phyloP scores from a whole-genome alignment of 1,140 invertebrate genomes.

The Diabrotica virgifera region DNA sequence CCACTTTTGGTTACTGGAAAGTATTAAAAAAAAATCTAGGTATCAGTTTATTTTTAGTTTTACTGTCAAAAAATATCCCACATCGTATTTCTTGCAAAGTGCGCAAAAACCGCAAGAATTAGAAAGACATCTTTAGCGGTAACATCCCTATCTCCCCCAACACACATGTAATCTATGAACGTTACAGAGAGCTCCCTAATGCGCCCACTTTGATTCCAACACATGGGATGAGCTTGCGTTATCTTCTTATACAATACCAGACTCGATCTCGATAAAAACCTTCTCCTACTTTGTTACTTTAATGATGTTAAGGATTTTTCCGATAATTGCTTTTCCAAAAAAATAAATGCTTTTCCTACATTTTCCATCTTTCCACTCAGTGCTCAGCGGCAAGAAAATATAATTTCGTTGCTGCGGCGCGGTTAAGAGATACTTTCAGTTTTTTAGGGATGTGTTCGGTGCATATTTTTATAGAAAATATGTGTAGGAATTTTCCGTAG shows the following conservation, averaged over 20 bases:
- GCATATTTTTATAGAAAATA: too few relatives aligned
- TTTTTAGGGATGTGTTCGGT: too few relatives aligned
- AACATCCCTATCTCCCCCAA: neutral
- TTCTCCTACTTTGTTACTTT: slow-evolving; percentile 24
- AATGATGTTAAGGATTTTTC: slow-evolving; percentile 28
- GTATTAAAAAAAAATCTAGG: too few relatives aligned
- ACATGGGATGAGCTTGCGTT: slow-evolving; percentile 28
- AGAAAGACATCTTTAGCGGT: neutral
- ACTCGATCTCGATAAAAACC: slow-evolving; percentile 23
- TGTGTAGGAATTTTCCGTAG: too few relatives aligned
- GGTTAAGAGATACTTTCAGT: too few relatives aligned
- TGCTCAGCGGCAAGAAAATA: neutral
- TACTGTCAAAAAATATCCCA: too few relatives aligned
- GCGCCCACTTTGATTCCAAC: slow-evolving; percentile 37
- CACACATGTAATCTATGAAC: slow-evolving; percentile 11
- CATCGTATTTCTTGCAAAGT: too few relatives aligned
- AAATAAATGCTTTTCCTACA: neutral
- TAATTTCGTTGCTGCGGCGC: neutral
- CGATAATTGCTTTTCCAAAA: slow-evolving; percentile 26
- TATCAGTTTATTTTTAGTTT: too few relatives aligned
- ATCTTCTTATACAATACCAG: slow-evolving; percentile 22
- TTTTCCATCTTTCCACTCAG: neutral
- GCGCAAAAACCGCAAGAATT: too few relatives aligned
- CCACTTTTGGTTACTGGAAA: too few relatives aligned
- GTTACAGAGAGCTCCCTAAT: slow-evolving; percentile 27